These are phyloP conservation scores for Delichon dasypus DNA, from an alignment of 2,797 vertebrate species.

Conservation along the genomic window DNA sequence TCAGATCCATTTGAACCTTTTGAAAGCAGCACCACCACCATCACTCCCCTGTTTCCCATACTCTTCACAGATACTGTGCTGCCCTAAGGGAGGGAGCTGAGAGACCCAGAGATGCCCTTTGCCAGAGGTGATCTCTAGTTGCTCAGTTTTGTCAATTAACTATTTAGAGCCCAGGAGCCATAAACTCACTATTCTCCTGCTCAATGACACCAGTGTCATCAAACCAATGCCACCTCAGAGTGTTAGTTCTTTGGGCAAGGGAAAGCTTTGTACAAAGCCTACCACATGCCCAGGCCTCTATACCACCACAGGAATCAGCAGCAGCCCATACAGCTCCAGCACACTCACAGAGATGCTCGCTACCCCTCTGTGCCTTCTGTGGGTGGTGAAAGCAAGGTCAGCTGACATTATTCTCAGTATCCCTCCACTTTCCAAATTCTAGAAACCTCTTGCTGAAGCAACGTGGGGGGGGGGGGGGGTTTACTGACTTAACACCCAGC, in stretches of 20 bases:
- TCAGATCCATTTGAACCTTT: not conserved
- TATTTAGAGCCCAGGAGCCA: not conserved
- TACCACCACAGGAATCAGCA: not conserved
- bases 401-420: not conserved
- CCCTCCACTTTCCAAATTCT: not conserved
- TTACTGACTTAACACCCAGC: not conserved
- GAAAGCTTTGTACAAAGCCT: not conserved
- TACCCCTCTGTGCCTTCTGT: not conserved
- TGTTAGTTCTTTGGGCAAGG: not conserved
- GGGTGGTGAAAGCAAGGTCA: not conserved
- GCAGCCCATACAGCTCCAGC: not conserved
- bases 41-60: not conserved
- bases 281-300: rapidly evolving
- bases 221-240: not conserved
- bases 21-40: not conserved
- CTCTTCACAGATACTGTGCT: not conserved
- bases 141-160: not conserved
- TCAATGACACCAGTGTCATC: not conserved
- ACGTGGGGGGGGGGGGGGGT: rapidly evolving
- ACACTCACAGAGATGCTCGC: not conserved
- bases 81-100: not conserved
- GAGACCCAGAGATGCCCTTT: not conserved
- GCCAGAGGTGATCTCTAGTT: not conserved
- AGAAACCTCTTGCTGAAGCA: not conserved
- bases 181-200: not conserved